Conservation (phyloP, 2,888 invertebrate genomes). For the Odontocerum albicorne region DNA sequence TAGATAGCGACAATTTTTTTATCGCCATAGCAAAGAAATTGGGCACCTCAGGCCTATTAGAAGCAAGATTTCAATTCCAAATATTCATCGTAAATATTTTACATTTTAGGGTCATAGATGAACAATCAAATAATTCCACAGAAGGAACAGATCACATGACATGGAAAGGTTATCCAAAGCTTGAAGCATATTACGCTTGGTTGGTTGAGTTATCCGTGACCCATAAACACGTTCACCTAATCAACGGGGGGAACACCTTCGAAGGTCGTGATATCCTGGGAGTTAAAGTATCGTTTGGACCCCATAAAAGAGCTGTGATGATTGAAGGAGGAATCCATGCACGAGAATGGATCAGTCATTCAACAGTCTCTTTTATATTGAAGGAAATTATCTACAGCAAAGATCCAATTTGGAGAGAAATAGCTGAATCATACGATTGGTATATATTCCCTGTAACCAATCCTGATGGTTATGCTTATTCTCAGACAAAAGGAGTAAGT, state of each 20-base stretch:
- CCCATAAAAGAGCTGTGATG: conserved; percentile 59
- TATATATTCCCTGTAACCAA: conserved; percentile 73
- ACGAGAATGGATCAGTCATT: conserved; percentile 75
- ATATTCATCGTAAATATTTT: no score
- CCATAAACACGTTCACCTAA: conserved; percentile 53
- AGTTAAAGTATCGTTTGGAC: conserved; percentile 49
- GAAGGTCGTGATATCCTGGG: conserved; percentile 64
- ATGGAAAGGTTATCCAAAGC: conserved; percentile 62
- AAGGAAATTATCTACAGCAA: conserved; percentile 67
- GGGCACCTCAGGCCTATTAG: no score
- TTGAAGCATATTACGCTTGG: conserved; percentile 63
- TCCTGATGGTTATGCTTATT: conserved; percentile 73
- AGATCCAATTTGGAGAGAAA: conserved; percentile 53
- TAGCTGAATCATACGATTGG: conserved; percentile 73
- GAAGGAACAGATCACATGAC: conserved; percentile 43
- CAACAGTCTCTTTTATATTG: conserved; percentile 69
- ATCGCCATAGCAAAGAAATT: no score
- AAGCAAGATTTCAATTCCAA: no score
- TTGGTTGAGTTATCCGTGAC: conserved; percentile 52
- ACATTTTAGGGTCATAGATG: no score
- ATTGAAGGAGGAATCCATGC: conserved; percentile 67
- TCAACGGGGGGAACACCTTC: conserved; percentile 59
- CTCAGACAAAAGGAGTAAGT: conserved; percentile 63
- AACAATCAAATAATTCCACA: no score
- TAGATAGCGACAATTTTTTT: no score